Base-by-base conservation (phyloP, 1,140 invertebrate genomes). In the Listronotus bonariensis region DNA sequence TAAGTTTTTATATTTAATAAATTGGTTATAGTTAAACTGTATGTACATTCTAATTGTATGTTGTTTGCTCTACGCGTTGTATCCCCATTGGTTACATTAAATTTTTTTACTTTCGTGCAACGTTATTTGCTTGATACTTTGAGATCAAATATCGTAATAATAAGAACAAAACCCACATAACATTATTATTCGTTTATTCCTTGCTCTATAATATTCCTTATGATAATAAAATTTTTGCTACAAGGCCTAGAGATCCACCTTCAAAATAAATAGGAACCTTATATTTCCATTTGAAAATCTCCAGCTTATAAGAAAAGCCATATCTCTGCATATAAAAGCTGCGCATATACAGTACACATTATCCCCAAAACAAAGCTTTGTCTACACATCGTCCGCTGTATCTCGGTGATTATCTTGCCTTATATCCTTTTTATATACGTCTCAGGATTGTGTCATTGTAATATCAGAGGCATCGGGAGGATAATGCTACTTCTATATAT, bases 321-420 rank as follows among this genome's bases (percentile, higher is more conserved):
- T 60, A 60, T 60, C 57, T 60, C 46, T 49, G 36, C 57, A 60
- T 60, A 60, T 60, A 60, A 60, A 51, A 34, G 57, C 15, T 11
- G 31, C 45, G 57, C 57, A 60, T 60, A 60, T 26, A 60, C 57
- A 60, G 57, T 41, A 60, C 57, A 60, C 46, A 60, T 60, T 60
- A 60, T 60, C 57, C 57, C 57, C 57, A 60, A 60, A 60, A 49
- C 57, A 60, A 60, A 60, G 57, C 57, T 60, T 60, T 60, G 57
- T 60, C 57, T 60, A 60, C 57, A 60, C 57, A 60, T 60, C 57
- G 57, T 60, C 57, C 43, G 49, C 18, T 51, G 34, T 60, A 48
- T 60, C 45, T 60, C 34, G 34, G 57, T 60, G 57, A 60, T 60
- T 60, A 60, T 60, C 57, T 48, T 51, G 45, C 45, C 57, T 26